Conservation (phyloP, 1,140 invertebrate genomes). For the Protaetia brevitarsis region DNA sequence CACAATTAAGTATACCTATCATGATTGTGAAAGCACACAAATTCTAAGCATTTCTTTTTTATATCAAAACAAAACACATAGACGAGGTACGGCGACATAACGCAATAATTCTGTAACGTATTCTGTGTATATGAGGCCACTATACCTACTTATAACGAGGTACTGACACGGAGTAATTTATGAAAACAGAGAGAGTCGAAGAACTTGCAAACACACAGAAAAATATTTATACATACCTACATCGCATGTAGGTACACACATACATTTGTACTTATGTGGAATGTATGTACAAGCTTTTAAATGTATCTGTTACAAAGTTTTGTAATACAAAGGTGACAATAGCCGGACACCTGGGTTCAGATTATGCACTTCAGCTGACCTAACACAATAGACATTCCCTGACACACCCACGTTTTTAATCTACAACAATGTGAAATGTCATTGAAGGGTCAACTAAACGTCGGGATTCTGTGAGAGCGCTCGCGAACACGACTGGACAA, state of each 20-base stretch:
- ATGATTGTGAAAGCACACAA: too few relatives aligned
- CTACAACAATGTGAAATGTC: neutral
- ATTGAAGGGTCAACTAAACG: conserved; percentile 13
- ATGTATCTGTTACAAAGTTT: conserved; percentile 19
- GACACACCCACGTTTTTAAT: conserved; percentile 10
- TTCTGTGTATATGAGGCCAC: neutral
- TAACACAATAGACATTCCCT: conserved; percentile 27
- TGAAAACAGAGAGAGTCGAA: conserved; percentile 1
- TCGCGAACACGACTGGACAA: neutral
- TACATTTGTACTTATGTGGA: neutral
- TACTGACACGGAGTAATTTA: neutral
- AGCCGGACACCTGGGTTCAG: conserved; percentile 27
- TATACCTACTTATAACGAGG: neutral
- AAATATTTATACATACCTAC: neutral
- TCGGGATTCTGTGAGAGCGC: neutral
- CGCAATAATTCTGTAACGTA: too few relatives aligned
- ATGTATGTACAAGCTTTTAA: neutral
- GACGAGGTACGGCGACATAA: too few relatives aligned
- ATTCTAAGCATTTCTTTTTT: too few relatives aligned
- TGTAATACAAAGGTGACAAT: conserved; percentile 25
- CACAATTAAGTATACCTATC: too few relatives aligned
- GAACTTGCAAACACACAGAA: neutral
- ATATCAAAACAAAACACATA: too few relatives aligned
- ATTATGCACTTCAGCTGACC: conserved; percentile 27
- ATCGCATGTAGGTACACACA: neutral